Conservation (phyloP, 2,888 invertebrate genomes). For the Proisotoma minuta region DNA sequence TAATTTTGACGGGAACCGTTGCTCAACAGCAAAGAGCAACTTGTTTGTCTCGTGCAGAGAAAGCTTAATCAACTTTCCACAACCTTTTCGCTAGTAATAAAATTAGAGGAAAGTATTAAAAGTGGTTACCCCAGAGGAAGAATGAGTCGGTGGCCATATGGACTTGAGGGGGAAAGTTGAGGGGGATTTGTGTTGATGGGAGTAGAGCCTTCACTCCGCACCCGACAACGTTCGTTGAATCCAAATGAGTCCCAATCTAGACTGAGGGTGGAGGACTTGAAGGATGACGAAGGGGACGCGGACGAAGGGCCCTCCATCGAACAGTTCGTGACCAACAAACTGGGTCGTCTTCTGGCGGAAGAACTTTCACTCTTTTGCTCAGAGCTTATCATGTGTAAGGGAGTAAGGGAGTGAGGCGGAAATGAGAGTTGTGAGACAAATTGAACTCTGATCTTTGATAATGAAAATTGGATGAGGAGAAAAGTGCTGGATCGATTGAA, state of each 20-base stretch:
- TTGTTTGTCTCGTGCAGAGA: too few species aligned
- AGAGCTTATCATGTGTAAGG: constrained; percentile 11
- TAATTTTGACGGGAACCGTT: too few species aligned
- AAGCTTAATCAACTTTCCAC: too few species aligned
- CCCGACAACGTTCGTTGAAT: constrained; percentile 17
- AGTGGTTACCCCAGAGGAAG: constrained; percentile 20
- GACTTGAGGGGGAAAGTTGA: constrained; percentile 14
- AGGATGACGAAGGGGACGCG: constrained; percentile 6
- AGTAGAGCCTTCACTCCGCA: background rate
- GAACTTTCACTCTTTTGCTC: constrained; percentile 8
- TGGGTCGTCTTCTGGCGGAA: too few species aligned
- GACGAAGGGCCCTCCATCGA: constrained; percentile 22
- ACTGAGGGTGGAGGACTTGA: too few species aligned
- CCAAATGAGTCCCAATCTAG: constrained; percentile 20
- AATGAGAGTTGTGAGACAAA: background rate
- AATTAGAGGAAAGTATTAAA: too few species aligned
- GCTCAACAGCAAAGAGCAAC: too few species aligned
- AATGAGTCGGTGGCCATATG: constrained; percentile 22
- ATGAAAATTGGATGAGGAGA: background rate
- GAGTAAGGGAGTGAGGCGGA: background rate
- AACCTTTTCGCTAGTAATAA: too few species aligned
- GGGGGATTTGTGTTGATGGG: too few species aligned
- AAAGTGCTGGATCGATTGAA: background rate
- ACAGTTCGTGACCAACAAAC: constrained; percentile 15
- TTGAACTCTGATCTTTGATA: background rate